A percentile compares a stretch with the other conserved stretches of the same genome.
Evolutionary conservation across 92 coral and sea anemone species (phyloP).

Genomic region (Siderastrea radians): DNA sequence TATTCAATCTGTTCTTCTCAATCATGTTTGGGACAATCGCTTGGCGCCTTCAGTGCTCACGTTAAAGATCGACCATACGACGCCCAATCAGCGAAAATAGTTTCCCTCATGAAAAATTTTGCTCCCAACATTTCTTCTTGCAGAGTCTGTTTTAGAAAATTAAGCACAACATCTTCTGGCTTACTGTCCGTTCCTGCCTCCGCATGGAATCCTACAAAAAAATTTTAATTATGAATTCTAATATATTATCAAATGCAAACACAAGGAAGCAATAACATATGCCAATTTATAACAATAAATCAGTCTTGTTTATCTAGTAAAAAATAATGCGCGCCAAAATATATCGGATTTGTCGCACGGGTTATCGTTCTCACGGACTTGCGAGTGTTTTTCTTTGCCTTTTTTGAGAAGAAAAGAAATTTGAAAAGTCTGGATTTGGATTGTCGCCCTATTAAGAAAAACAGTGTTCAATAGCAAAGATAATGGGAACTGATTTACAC

Average conservation of each 20-base stretch:
- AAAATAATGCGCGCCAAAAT: not conserved
- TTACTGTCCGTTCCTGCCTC: not conserved
- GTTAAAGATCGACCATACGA: not conserved
- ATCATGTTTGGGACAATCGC: slow-evolving; percentile 27
- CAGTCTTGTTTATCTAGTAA: not conserved
- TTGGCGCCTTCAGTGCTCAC: slow-evolving; percentile 28
- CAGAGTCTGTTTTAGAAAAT: not conserved
- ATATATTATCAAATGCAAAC: slow-evolving; percentile 35
- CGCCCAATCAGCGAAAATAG: slow-evolving; percentile 13
- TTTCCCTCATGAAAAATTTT: not conserved
- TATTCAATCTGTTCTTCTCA: slow-evolving; percentile 41
- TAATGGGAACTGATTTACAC: slow-evolving; percentile 5
- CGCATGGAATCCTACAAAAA: slow-evolving; percentile 47
- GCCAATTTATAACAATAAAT: slow-evolving; percentile 3
- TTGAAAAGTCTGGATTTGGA: not conserved
- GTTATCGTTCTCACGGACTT: not conserved
- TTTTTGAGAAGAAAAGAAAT: not conserved
- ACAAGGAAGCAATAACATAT: slow-evolving; percentile 30
- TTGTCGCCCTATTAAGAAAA: not conserved
- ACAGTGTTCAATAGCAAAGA: not conserved
- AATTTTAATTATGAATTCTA: slow-evolving; percentile 35
- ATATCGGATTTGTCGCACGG: not conserved
- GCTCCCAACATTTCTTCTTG: not conserved
- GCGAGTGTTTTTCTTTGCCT: not conserved
- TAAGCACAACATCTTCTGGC: not conserved